Evolutionary conservation across 2,888 invertebrate species (phyloP).

Genomic region (Odontocolon sp.): DNA sequence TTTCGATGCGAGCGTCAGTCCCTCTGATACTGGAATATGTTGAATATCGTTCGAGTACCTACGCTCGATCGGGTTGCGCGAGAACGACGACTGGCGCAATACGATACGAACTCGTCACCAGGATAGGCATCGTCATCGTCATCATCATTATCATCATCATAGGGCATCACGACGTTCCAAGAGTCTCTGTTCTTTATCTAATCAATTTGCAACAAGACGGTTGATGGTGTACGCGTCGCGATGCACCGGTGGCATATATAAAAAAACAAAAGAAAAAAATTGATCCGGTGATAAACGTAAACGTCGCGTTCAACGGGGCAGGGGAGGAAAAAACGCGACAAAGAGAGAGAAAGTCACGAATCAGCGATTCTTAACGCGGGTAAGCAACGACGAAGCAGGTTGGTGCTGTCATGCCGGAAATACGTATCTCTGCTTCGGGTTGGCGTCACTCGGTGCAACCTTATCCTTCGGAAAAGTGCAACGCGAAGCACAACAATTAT

Average conservation of each 20-base stretch:
- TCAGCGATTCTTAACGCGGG: conserved; percentile 36
- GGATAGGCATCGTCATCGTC: neutral
- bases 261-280: conserved; percentile 20
- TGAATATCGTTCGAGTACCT: neutral
- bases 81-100: conserved; percentile 35
- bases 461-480: conserved; percentile 50
- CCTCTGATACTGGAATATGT: neutral
- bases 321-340: neutral
- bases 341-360: conserved; percentile 29
- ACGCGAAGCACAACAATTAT: conserved; percentile 41
- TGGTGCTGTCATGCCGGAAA: conserved; percentile 37
- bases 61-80: neutral
- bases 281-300: conserved; percentile 33
- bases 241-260: conserved; percentile 21
- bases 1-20: neutral
- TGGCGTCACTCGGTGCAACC: neutral
- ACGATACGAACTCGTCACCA: conserved; percentile 45
- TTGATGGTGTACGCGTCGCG: conserved; percentile 9
- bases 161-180: neutral
- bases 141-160: no score
- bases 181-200: conserved; percentile 49
- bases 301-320: conserved; percentile 2
- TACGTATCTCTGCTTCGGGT: conserved; percentile 20
- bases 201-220: conserved; percentile 49
- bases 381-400: conserved; percentile 38